Evolutionary conservation across 2,797 vertebrate species (phyloP), one percentile per base, ranked within the genome.

Genomic region (Pogonophryne albipinna): DNA sequence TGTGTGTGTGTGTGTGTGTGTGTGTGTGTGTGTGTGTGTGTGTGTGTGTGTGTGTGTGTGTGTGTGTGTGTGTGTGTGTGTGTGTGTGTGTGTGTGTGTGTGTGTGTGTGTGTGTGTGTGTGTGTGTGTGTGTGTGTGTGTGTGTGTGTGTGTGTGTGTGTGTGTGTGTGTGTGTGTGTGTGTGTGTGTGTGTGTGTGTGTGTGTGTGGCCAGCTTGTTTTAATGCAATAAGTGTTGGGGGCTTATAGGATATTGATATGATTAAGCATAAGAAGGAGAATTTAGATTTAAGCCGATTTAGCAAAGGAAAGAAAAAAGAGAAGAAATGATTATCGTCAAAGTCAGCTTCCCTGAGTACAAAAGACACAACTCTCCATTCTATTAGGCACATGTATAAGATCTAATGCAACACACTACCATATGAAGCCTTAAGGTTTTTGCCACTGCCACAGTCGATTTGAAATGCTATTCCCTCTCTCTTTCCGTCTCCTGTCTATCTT

Each of bases 31-130:
- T 71, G 31, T 49, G 67, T 27, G 17, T 14, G 49, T 56, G 49
- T 45, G 68, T 70, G 19, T 64, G 47, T 71, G 31, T n/a, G 42
- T 41, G 68, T 70, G 19, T 64, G 47, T 71, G 31, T 44, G 67
- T 27, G 17, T 14, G 49, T 56, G 50, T 45, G 68, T 70, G 19
- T 64, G 47, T 71, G 31, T 49, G 67, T 27, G 17, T 14, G 49
- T 56, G 49, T 45, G 64, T 66, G 16, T 64, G 47, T 66, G 19
- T 44, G 62, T 58, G 27, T 74, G 34, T 34, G 34, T 34, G 34
- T 34, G 34, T 34, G 34, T 34, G 34, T 34, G 34, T 34, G 34
- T 34, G 34, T 34, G 34, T 34, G 34, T 34, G 34, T 34, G 34
- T 34, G 34, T 34, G 58, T n/a, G 46, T 46, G 46, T 3, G 47